Evolutionary conservation across 2,888 invertebrate genomes (phyloP).

Genomic region (Auanema sp.): DNA sequence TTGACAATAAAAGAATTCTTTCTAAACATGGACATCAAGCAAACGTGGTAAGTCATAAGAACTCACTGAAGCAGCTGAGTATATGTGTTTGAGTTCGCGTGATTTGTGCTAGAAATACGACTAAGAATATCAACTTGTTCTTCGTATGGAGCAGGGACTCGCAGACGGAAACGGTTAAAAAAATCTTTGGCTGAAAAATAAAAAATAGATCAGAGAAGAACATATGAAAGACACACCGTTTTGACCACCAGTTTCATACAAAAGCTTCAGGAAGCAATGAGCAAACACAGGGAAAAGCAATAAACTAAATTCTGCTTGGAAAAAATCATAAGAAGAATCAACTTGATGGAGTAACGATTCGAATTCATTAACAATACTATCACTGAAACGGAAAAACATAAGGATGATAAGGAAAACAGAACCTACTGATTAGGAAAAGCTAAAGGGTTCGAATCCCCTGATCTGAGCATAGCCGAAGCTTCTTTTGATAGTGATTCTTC

Average conservation of each 20-base stretch:
- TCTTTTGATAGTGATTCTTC: conserved; percentile 38
- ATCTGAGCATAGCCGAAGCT: conserved; percentile 23
- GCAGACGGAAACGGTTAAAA: conserved; percentile 31
- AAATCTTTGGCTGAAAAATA: conserved; percentile 27
- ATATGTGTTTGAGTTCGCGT: conserved; percentile 21
- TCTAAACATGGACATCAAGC: conserved; percentile 11
- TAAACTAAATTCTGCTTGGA: conserved; percentile 27
- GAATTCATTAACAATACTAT: conserved; percentile 39
- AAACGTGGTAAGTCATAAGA: background rate
- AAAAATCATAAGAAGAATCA: conserved; percentile 39
- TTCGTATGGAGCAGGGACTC: conserved; percentile 34
- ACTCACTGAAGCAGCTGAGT: conserved; percentile 24
- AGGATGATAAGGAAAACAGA: no score
- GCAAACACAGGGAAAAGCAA: conserved; percentile 43
- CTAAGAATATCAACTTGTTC: conserved; percentile 27
- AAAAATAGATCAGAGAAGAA: background rate
- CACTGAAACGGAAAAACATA: conserved; percentile 21
- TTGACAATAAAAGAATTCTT: conserved; percentile 23
- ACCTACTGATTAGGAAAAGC: conserved; percentile 18
- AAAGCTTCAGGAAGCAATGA: conserved; percentile 30
- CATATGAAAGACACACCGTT: background rate
- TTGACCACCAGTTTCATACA: conserved; percentile 6
- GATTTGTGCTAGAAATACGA: conserved; percentile 25
- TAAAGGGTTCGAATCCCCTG: conserved; percentile 18
- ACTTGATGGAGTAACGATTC: conserved; percentile 40